Conservation (phyloP, 2,797 vertebrate species). For the Pampus argenteus region DNA sequence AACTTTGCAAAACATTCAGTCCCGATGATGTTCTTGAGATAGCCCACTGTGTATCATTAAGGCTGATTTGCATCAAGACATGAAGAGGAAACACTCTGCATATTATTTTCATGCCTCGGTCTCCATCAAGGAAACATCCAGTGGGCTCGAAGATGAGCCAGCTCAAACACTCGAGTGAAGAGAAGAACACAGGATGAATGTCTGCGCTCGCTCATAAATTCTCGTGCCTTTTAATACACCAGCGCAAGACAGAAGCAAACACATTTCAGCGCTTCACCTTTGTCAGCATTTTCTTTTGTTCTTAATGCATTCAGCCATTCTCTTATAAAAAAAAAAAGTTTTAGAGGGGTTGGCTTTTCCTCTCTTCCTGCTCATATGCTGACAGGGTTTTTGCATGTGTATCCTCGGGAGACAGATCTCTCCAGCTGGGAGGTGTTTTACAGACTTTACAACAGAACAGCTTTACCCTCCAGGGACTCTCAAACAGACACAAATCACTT, state of each 20-base stretch:
- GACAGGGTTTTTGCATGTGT: slow-evolving; percentile 76
- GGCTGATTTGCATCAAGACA: slow-evolving; percentile 69
- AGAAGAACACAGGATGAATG: slow-evolving; percentile 38
- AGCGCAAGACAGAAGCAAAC: slow-evolving; percentile 42
- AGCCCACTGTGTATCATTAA: slow-evolving; percentile 57
- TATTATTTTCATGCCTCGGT: slow-evolving; percentile 41
- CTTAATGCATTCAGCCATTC: slow-evolving; percentile 46
- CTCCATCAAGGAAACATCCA: slow-evolving; percentile 45
- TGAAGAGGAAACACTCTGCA: slow-evolving; percentile 34
- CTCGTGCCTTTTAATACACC: slow-evolving; percentile 31
- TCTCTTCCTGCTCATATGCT: slow-evolving; percentile 57
- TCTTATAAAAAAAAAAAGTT: slow-evolving; percentile 52
- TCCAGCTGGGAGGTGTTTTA: slow-evolving; percentile 82
- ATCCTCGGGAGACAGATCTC: slow-evolving; percentile 72
- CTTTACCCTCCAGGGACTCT: slow-evolving; percentile 68
- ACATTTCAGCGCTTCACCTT: slow-evolving; percentile 48
- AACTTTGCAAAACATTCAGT: slow-evolving; percentile 29
- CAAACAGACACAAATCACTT: slow-evolving; percentile 81
- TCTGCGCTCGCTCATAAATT: slow-evolving; percentile 57
- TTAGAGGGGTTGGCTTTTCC: slow-evolving; percentile 35
- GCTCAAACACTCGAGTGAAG: slow-evolving; percentile 20
- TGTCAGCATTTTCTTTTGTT: slow-evolving; percentile 74
- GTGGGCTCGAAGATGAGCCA: slow-evolving; percentile 25
- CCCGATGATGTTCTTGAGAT: slow-evolving; percentile 37
- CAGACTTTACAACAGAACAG: slow-evolving; percentile 74